phyloP scores from a whole-genome alignment of 2,888 invertebrate genomes.

The Pristionchus arcanus region DNA sequence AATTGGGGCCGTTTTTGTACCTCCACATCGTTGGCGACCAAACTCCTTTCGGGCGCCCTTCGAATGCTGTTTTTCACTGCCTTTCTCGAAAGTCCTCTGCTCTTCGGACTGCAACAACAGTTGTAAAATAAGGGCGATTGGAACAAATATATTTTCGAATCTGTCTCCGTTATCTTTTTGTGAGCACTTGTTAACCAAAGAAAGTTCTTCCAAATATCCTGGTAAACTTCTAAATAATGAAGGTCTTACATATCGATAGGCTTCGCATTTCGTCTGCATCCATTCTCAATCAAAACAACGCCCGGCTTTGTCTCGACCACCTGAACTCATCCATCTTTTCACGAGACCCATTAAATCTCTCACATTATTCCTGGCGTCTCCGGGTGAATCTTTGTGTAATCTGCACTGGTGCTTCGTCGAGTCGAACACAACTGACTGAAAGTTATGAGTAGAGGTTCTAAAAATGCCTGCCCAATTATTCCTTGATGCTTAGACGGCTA shows the following conservation, averaged over 20 bases:
- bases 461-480: too few relatives aligned
- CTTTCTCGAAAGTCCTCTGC: conserved; percentile 42
- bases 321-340: conserved; percentile 49
- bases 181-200: too few relatives aligned
- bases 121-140: background rate
- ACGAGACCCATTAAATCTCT: background rate
- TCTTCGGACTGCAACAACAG: conserved; percentile 46
- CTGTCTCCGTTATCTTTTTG: too few relatives aligned
- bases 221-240: background rate
- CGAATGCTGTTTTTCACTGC: conserved; percentile 22
- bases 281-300: conserved; percentile 76
- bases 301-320: conserved; percentile 68
- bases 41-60: background rate
- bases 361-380: conserved; percentile 31
- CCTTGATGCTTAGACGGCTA: too few relatives aligned
- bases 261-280: conserved; percentile 61
- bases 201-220: too few relatives aligned
- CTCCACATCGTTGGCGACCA: conserved; percentile 32
- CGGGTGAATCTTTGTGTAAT: conserved; percentile 43
- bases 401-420: conserved; percentile 40
- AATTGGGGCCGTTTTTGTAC: background rate
- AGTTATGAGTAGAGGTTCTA: background rate
- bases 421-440: conserved; percentile 55
- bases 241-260: background rate
- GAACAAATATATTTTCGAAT: too few relatives aligned